Conservation (phyloP, 2,113 vertebrate genomes). For the Gymnarchus niloticus region DNA sequence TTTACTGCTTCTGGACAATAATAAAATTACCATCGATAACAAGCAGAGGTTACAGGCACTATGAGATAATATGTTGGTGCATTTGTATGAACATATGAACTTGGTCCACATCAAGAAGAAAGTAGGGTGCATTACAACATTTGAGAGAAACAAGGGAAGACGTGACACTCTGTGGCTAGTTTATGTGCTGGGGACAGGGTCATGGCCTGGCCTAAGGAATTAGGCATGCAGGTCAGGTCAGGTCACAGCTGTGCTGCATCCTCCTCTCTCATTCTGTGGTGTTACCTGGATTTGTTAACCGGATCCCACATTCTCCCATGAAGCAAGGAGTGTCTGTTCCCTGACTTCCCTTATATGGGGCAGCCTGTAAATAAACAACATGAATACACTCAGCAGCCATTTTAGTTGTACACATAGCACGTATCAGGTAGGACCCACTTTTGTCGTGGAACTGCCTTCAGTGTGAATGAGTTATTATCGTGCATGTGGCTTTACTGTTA, state of each 20-base stretch:
- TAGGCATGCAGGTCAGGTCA: constrained; percentile 2
- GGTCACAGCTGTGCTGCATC: constrained; percentile 10
- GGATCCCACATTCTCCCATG: constrained; percentile 62
- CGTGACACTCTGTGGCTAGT: not conserved
- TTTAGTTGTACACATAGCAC: too few species aligned
- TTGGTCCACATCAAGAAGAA: not conserved
- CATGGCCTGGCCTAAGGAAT: not conserved
- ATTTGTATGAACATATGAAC: not conserved
- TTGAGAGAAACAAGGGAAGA: not conserved
- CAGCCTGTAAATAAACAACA: not conserved
- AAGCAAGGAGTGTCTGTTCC: constrained; percentile 45
- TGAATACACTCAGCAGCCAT: not conserved
- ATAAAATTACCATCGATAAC: not conserved
- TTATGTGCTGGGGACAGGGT: not conserved
- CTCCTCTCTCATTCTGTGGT: not conserved
- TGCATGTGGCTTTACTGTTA: not conserved
- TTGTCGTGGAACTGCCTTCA: not conserved
- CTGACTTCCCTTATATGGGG: not conserved
- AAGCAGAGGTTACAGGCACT: not conserved
- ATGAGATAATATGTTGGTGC: not conserved
- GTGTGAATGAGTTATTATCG: not conserved
- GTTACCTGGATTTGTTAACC: constrained; percentile 58
- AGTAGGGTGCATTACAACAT: not conserved
- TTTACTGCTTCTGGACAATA: not conserved
- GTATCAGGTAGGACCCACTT: not conserved